Conservation (phyloP, 2,113 vertebrate genomes). For the Astur gentilis region DNA sequence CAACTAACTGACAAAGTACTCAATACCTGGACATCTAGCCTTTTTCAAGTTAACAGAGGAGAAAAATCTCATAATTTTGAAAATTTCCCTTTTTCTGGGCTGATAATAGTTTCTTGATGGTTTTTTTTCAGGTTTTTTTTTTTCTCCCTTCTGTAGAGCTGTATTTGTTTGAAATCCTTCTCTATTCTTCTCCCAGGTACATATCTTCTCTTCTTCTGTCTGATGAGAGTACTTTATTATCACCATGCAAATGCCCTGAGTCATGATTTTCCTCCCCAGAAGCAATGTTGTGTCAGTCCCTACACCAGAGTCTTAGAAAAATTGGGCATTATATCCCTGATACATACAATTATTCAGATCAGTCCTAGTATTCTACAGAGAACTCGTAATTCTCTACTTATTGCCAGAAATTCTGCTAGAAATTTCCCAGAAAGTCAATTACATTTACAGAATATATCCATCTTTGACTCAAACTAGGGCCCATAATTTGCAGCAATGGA, state of each 20-base stretch:
- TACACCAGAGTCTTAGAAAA: background rate
- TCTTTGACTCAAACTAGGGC: background rate
- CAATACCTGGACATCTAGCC: background rate
- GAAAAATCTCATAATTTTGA: background rate
- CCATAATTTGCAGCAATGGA: background rate
- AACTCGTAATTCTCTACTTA: background rate
- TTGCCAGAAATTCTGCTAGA: background rate
- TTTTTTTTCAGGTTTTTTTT: background rate
- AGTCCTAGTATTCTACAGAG: background rate
- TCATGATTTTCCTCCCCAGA: background rate
- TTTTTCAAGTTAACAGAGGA: background rate
- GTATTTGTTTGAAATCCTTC: background rate
- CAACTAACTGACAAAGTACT: background rate
- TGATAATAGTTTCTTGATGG: fast-evolving
- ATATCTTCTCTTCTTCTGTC: background rate
- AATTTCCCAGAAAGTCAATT: background rate
- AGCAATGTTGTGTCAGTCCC: background rate
- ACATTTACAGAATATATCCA: background rate
- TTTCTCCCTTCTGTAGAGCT: fast-evolving
- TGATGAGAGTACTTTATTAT: background rate
- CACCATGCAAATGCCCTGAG: background rate
- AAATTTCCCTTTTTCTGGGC: background rate
- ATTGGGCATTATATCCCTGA: background rate
- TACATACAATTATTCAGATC: background rate
- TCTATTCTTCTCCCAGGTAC: background rate